Conservation (phyloP, 2,797 vertebrate genomes). For the Arctocebus calabarensis region DNA sequence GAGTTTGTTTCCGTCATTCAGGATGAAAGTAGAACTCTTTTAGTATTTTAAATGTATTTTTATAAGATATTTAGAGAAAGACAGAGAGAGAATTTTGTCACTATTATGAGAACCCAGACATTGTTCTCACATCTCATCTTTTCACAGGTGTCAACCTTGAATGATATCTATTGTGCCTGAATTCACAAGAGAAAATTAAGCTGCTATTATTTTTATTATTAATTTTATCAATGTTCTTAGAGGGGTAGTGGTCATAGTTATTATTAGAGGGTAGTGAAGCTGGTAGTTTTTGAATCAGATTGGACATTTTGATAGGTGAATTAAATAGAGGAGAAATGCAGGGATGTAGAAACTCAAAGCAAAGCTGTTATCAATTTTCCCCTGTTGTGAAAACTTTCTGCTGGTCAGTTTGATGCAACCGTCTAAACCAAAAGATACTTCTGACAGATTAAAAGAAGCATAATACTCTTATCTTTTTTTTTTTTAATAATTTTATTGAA, state of each 20-base stretch:
- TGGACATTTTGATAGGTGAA: neutral
- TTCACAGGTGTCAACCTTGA: neutral
- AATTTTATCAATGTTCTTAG: neutral
- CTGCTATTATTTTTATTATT: neutral
- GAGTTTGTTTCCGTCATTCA: neutral
- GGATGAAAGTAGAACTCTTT: conserved; percentile 42
- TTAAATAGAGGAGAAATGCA: neutral
- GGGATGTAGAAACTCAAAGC: neutral
- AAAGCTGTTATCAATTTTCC: neutral
- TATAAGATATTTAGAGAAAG: neutral
- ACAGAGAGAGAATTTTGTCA: neutral
- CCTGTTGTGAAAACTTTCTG: conserved; percentile 16
- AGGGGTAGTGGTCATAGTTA: neutral
- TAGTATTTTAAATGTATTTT: neutral
- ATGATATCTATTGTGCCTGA: neutral
- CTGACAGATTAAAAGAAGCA: neutral
- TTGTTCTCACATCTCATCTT: neutral
- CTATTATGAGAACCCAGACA: neutral
- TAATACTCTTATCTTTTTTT: neutral
- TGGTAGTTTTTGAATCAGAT: neutral
- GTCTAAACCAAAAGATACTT: conserved; percentile 1
- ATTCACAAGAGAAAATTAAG: neutral
- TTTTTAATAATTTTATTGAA: too few species aligned
- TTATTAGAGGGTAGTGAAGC: neutral
- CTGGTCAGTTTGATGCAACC: neutral